phyloP scores from a whole-genome alignment of 2,797 vertebrate genomes.

The Neosalanx taihuensis region DNA sequence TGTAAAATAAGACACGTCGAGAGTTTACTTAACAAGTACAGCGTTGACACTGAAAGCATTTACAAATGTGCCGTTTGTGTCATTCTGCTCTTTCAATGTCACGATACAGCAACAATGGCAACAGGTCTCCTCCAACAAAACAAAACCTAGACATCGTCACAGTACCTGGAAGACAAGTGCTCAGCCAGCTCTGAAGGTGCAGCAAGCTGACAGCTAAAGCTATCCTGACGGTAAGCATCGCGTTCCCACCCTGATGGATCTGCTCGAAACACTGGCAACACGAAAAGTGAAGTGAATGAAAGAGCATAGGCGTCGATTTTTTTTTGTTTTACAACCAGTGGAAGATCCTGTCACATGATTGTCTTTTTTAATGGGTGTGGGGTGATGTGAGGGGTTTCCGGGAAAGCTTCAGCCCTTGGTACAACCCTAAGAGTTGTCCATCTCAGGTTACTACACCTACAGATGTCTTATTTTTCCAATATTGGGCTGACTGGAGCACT shows the following conservation, averaged over 20 bases:
- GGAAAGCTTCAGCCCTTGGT: too few species aligned
- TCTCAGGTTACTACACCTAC: too few species aligned
- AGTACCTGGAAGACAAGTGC: conserved; percentile 1
- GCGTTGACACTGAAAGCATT: background rate
- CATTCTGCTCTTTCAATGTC: background rate
- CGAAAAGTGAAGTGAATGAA: conserved; percentile 48
- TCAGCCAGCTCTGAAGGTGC: conserved; percentile 42
- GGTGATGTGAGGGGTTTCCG: too few species aligned
- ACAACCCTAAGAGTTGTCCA: too few species aligned
- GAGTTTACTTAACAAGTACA: background rate
- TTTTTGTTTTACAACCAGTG: conserved; percentile 44
- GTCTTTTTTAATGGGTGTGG: background rate
- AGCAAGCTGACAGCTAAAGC: conserved; percentile 50
- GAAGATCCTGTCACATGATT: conserved; percentile 60
- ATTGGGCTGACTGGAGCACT: too few species aligned
- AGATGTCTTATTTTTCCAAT: too few species aligned
- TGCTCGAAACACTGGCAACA: conserved; percentile 56
- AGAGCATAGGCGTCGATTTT: conserved; percentile 38
- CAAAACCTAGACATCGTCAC: background rate
- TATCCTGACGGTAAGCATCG: conserved; percentile 55
- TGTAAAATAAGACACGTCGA: background rate
- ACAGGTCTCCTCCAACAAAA: background rate
- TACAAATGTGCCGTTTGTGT: background rate
- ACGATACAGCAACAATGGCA: too few species aligned
- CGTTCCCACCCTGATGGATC: conserved; percentile 42